phyloP scores from a whole-genome alignment of 2,113 vertebrate genomes.

The Ammodramus savannarum region DNA sequence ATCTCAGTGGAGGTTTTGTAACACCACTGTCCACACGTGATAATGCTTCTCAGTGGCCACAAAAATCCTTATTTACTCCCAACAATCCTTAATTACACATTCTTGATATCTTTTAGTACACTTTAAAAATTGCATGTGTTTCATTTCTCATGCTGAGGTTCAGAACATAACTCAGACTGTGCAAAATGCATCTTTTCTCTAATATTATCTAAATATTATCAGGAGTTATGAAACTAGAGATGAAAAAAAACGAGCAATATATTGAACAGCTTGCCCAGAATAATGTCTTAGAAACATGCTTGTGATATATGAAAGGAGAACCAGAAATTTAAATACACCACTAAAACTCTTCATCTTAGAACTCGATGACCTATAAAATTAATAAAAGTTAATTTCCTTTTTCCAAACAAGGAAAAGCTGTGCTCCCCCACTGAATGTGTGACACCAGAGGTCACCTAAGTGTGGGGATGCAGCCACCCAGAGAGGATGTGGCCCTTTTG shows the following conservation, averaged over 20 bases:
- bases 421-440: neutral
- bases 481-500: neutral
- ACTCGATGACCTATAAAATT: neutral
- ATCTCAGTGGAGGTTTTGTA: neutral
- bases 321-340: neutral
- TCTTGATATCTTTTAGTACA: neutral
- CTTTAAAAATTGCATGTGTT: neutral
- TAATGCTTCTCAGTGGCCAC: neutral
- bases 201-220: neutral
- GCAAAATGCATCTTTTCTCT: neutral
- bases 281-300: neutral
- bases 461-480: neutral
- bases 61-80: neutral
- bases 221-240: neutral
- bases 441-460: accelerated
- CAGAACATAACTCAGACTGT: neutral
- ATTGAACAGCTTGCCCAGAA: neutral
- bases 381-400: neutral
- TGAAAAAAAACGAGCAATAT: neutral
- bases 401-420: neutral
- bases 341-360: neutral
- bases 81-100: neutral
- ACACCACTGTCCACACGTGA: neutral
- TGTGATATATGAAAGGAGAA: neutral
- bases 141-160: neutral